These are phyloP conservation scores for Lymantria dispar DNA, from an alignment of 2,888 invertebrate genomes.

Conservation along the genomic window DNA sequence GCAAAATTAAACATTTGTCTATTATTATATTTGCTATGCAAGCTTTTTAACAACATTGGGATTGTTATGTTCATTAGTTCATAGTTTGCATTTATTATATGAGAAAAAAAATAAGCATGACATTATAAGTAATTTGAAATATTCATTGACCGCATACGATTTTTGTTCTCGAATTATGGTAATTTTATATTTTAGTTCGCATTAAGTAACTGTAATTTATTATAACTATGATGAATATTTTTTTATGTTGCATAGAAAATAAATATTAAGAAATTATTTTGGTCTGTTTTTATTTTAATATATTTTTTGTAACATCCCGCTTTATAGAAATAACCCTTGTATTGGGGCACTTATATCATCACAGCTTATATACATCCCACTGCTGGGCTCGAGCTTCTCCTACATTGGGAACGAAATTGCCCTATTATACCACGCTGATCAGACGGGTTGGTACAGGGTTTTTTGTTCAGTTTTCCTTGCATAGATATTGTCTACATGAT, in stretches of 20 bases:
- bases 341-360: background rate
- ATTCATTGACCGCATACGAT: constrained; percentile 49
- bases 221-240: constrained; percentile 82
- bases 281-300: constrained; percentile 33
- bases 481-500: too few relatives aligned
- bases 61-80: constrained; percentile 53
- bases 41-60: constrained; percentile 51
- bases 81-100: constrained; percentile 59
- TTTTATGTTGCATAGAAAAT: constrained; percentile 84
- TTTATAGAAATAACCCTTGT: too few relatives aligned
- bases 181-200: constrained; percentile 72
- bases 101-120: constrained; percentile 45
- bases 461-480: too few relatives aligned
- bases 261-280: constrained; percentile 76
- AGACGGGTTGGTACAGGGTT: too few relatives aligned
- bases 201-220: constrained; percentile 81
- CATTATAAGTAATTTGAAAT: constrained; percentile 45
- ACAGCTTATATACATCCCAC: background rate
- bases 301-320: background rate
- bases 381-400: too few relatives aligned
- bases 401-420: too few relatives aligned
- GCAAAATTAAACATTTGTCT: constrained; percentile 22
- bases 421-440: too few relatives aligned
- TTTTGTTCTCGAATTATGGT: constrained; percentile 67
- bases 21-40: constrained; percentile 50